A percentile compares a stretch with the other conserved stretches of the same genome.
Conservation (phyloP, 2,888 invertebrate genomes). For the Sinhomidia bicolor region DNA sequence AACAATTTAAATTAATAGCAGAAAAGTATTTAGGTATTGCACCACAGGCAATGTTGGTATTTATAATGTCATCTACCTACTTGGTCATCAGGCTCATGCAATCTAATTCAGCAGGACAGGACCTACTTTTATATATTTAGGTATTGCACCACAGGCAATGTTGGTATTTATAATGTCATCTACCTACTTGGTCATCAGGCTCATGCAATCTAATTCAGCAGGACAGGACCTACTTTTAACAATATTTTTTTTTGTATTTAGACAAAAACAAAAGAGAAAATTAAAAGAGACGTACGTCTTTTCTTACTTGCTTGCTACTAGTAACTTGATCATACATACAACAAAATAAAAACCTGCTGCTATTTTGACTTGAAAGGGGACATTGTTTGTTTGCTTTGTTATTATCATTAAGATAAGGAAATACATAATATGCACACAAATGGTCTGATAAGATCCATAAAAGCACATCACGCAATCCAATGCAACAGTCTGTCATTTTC, state of each 20-base stretch:
- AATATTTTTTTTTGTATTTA: neutral
- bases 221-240: neutral
- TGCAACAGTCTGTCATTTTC: conserved; percentile 55
- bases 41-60: neutral
- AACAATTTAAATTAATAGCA: conserved; percentile 20
- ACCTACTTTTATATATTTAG: neutral
- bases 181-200: neutral
- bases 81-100: neutral
- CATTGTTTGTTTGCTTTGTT: conserved; percentile 39
- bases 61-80: neutral
- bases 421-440: conserved; percentile 41
- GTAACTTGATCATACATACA: too few species aligned
- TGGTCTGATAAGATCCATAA: conserved; percentile 52
- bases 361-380: conserved; percentile 37
- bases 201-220: neutral
- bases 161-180: too few species aligned
- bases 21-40: neutral
- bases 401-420: conserved; percentile 62
- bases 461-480: conserved; percentile 48
- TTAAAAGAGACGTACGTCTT: conserved; percentile 39
- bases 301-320: too few species aligned
- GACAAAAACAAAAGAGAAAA: conserved; percentile 37
- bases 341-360: too few species aligned
- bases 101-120: neutral
- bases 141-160: neutral